Base-by-base conservation (phyloP, 2,888 invertebrate genomes). In the Muschampia plurimacula region DNA sequence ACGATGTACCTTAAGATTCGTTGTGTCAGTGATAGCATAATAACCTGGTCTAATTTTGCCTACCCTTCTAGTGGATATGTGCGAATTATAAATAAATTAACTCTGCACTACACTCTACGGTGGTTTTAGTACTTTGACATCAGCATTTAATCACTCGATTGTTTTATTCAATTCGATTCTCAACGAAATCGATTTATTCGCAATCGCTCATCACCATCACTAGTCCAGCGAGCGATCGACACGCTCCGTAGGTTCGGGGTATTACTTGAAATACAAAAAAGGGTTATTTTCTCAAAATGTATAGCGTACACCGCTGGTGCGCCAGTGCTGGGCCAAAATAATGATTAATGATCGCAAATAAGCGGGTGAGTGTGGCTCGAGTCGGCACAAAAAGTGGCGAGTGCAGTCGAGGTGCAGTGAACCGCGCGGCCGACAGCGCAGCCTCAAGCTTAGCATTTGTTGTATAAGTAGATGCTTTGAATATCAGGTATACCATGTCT, bases 281-380 rank as follows among this genome's bases (percentile, higher is more conserved):
- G 92, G 92, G 91, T 93, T 92, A 92, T 92, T 93, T 90, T 91
- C 89, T 90, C 85, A 92, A 92, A 91, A 91, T 89, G 89, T 89
- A 85, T 88, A 84, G 86, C 87, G 85, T 85, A 72, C 66, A 41
- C 66, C 44, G 55, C 44, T 86, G 89, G 84, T 86, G 28, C 32
- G 82, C 87, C 86, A 86, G 82, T 81, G 85, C 85, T 87, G 88
- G 88, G 86, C 89, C 91, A 87, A 92, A 93, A 93, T 93, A 91
- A 94, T 95, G 95, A 95, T 95, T 94, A 92, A 95, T 95, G 95
- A 90, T 92, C 83, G 86, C 88, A 95, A 95, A 95, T 95, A 94
- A 95, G 93, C 94, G 94, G 95, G 91, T 94, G 90, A 87, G 88
- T 82, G 83, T 73, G 78, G 79, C 80, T 78, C 82, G 79, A 81